Evolutionary conservation across 2,888 invertebrate species (phyloP), one percentile per base, ranked within the genome.

Genomic region (Chrysina gloriosa): DNA sequence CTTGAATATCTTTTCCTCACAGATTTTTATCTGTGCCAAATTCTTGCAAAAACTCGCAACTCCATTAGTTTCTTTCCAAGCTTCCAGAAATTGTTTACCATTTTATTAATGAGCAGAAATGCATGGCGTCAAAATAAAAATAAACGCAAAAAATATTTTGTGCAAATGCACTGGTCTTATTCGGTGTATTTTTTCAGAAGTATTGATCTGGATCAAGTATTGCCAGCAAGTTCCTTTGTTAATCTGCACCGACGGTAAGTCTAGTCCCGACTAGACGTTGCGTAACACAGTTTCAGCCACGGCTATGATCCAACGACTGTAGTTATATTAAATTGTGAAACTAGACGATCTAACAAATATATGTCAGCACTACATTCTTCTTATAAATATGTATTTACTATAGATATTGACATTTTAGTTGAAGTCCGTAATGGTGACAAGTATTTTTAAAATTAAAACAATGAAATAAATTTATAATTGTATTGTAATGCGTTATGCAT

Each of bases 121-220:
- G 63, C 63, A 63, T 69, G 65, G 39, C 67, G 63, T 36, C 58
- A 71, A 70, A 66, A 45, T 64, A 65, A 56, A 69, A 63, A 69
- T 63, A 70, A 75, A 69, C 63, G 54, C 45, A 63, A n/a, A 68
- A 64, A 68, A 65, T 50, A 52, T 52, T 39, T 65, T 65, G 52
- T 65, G 21, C 21, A 76, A 56, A 65, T 58, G 56, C 68, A 77
- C 75, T 81, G 79, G 85, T 87, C 88, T 89, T 86, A 89, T 86
- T 89, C 89, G 90, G 89, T 90, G 85, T 89, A 89, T 91, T 90
- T 91, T 91, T 91, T 89, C 91, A 91, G 91, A 91, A 90, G 85
- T 87, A 86, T 87, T 86, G 87, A 86, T 87, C 87, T 87, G 88
- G 87, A 82, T 83, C 82, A 82, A 88, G 88, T 88, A 85, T 80